Conservation (phyloP, 2,888 invertebrate genomes). For the Pyrrhia umbra region DNA sequence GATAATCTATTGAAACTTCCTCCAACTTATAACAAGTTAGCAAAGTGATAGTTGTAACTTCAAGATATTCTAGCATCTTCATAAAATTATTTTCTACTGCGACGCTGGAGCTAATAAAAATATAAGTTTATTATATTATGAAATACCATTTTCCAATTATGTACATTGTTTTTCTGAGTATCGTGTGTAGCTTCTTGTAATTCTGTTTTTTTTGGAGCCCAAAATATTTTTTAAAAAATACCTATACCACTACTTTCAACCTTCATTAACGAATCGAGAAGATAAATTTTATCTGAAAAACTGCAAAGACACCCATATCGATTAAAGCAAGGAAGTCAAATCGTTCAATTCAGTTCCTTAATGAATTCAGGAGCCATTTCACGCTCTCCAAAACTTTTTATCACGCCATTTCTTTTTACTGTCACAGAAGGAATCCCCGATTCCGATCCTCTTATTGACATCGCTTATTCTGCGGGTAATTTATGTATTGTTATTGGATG, state of each 20-base stretch:
- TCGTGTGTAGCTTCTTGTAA: too few species aligned
- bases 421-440: conserved; percentile 48
- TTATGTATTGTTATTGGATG: conserved; percentile 55
- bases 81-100: conserved; percentile 7
- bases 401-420: conserved; percentile 59
- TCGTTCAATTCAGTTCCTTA: conserved; percentile 51
- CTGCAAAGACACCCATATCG: conserved; percentile 42
- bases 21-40: conserved; percentile 40
- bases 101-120: background rate
- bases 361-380: conserved; percentile 61
- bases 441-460: conserved; percentile 53
- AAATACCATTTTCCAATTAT: background rate
- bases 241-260: background rate
- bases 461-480: conserved; percentile 55
- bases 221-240: too few species aligned
- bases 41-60: conserved; percentile 27
- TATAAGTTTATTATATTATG: background rate
- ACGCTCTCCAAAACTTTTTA: conserved; percentile 62
- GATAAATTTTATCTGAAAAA: conserved; percentile 44
- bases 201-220: too few species aligned
- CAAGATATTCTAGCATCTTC: background rate
- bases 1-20: conserved; percentile 20
- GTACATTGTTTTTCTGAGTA: too few species aligned
- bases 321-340: conserved; percentile 57
- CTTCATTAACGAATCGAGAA: background rate